Evolutionary conservation across 2,113 vertebrate species (phyloP), one percentile per base, ranked within the genome.

Genomic region (Emydura subglobosa): DNA sequence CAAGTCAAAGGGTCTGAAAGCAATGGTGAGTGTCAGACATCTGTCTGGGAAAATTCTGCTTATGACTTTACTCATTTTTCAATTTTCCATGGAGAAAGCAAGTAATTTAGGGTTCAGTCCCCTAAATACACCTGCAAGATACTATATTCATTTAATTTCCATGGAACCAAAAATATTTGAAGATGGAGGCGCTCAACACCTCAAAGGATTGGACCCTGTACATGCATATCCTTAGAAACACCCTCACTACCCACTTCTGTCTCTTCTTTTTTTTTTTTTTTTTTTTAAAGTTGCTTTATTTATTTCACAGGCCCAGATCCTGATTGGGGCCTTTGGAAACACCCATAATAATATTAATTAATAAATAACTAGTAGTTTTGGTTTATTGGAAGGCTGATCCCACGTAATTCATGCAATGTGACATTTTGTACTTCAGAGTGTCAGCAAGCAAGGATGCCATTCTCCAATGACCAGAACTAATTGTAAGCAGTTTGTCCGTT

Each of bases 381-480:
- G 85, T 92, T 79, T 83, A 94, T 92, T 92, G 91, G 39, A 95
- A 93, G 96, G 83, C 81, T 96, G 96, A 97, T 96, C 96, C 96
- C 27, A 5, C 92, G 96, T 93, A 96, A 95, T 94, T 96, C 89
- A 95, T 92, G 95, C 91, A 85, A 91, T 95, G 96, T 96, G 93
- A 95, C 96, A 96, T 49, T 89, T 93, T 94, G 94, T 92, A 85
- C 85, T 96, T 97, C 93, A 96, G 93, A 91, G 94, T 95, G 97
- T 95, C 96, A 97, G 94, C 95, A 97, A 96, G 97, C 96, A 96
- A 95, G 95, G 96, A 95, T 96, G 97, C 95, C 92, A 97, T 96
- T 95, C 92, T 96, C 96, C 95, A 97, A 96, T 93, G 94, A 95
- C 94, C 96, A 97, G 94, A 96, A 96, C 96, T 97, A 97, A 97